Evolutionary conservation across 2,797 vertebrate genomes (phyloP), one percentile per base, ranked within the genome.

Genomic region (Loriculus beryllinus): DNA sequence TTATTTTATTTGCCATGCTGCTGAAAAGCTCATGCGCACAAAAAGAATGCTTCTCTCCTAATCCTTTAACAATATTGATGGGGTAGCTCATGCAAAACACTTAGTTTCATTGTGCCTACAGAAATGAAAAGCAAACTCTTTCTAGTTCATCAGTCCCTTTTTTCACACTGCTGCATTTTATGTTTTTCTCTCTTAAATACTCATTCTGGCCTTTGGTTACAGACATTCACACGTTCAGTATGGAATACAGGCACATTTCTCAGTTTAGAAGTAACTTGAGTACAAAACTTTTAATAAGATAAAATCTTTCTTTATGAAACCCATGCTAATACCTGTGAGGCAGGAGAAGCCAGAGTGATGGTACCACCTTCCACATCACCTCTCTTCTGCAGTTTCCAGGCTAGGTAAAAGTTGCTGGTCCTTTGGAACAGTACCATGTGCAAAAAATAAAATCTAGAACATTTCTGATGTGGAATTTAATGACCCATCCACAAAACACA

Each of bases 1-100:
- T 93, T 72, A 93, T 96, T 95, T 94, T 45, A 82, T 92, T 93
- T 91, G 49, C 48, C 86, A 80, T 42, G 77, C 42, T 69, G 70
- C 78, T 84, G 90, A 86, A 88, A 82, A 79, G 71, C 60, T 94
- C 68, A 29, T 3, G 3, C 5, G 12, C 49, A 78, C 39, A 75
- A 88, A 93, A 88, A 77, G 76, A 91, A 82, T 62, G 71, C 6
- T n/a, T 37, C 0, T 1, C 31, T 81, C 65, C 67, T 71, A 47
- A 69, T 75, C 37, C 82, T 79, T 86, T 77, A 37, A 71, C 82
- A 48, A 47, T 75, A 37, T 57, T 91, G 70, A 70, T 2, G 12
- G 52, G 7, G 25, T 56, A 90, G 42, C 13, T 89, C 33, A 65
- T n/a, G n/a, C 49, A 68, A 86, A 82, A 35, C 43, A 54, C 28